These are phyloP conservation scores for Misgurnus mizolepis DNA, from an alignment of 2,113 vertebrate genomes.

Conservation along the genomic window DNA sequence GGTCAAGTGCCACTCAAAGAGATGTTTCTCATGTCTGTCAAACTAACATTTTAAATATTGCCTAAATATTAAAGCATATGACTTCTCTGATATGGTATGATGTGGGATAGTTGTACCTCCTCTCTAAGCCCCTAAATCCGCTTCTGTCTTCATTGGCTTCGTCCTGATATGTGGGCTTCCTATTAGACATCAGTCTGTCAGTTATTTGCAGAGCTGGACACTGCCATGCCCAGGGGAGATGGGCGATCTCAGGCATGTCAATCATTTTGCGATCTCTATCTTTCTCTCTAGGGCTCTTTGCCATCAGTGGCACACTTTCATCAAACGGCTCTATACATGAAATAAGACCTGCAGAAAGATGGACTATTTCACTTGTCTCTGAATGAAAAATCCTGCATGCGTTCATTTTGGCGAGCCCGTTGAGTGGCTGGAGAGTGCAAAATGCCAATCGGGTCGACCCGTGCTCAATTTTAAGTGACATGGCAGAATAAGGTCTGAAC, in stretches of 20 bases:
- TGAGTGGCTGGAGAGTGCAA: constrained; percentile 33
- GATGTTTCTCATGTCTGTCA: background rate
- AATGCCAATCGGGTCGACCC: constrained; percentile 35
- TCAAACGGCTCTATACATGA: background rate
- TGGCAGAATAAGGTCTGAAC: constrained; percentile 35
- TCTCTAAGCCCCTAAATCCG: constrained; percentile 10
- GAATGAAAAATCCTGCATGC: constrained; percentile 1
- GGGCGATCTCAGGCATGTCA: constrained; percentile 22
- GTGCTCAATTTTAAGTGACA: constrained; percentile 47
- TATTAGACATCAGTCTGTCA: constrained; percentile 27
- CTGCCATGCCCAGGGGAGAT: constrained; percentile 27
- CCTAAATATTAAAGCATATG: too few relatives aligned
- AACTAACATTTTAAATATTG: background rate
- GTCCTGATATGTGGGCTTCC: constrained; percentile 26
- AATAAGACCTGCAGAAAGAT: background rate
- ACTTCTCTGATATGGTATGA: too few relatives aligned
- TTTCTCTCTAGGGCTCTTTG: background rate
- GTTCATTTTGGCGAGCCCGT: constrained; percentile 10
- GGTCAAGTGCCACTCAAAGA: constrained; percentile 22
- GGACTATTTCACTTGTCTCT: background rate
- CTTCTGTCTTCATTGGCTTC: background rate
- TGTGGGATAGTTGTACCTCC: background rate
- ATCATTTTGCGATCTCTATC: constrained; percentile 10
- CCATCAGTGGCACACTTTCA: background rate
- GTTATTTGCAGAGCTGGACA: constrained; percentile 6